phyloP scores from a whole-genome alignment of 2,113 vertebrate genomes.

The Hippopotamus amphibius region DNA sequence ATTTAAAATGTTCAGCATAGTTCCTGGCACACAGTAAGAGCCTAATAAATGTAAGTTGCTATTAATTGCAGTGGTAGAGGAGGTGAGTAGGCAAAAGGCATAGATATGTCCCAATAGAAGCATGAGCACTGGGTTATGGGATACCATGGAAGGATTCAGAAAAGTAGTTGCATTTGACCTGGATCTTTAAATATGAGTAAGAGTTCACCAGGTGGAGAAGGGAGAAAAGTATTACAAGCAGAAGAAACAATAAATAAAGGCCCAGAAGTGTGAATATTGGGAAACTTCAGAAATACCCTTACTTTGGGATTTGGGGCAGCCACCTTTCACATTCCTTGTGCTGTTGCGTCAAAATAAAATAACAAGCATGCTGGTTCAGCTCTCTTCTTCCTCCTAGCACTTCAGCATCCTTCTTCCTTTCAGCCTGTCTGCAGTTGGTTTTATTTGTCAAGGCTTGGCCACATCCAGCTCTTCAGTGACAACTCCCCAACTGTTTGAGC shows the following conservation, averaged over 20 bases:
- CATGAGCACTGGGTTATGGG: neutral
- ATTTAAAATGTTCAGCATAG: conserved; percentile 29
- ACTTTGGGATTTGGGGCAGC: conserved; percentile 23
- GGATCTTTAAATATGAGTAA: conserved; percentile 30
- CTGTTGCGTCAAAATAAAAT: conserved; percentile 27
- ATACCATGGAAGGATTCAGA: neutral
- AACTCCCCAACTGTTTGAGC: neutral
- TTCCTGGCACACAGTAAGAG: neutral
- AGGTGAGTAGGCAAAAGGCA: neutral
- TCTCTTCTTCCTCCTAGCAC: neutral
- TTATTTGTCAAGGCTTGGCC: neutral
- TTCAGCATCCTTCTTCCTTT: neutral
- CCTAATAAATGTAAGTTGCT: conserved; percentile 24
- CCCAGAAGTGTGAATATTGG: neutral
- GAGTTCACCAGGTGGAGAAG: neutral
- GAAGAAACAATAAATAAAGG: conserved; percentile 16
- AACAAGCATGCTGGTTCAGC: neutral
- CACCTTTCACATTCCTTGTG: conserved; percentile 6
- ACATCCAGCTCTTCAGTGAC: neutral
- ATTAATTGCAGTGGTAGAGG: neutral
- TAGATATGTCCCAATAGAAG: neutral
- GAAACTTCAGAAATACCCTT: conserved; percentile 25
- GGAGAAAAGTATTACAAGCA: neutral
- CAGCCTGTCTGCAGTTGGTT: neutral
- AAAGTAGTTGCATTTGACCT: conserved; percentile 33